Conservation (phyloP, 2,113 vertebrate species). For the Onychorhynchus coronatus region DNA sequence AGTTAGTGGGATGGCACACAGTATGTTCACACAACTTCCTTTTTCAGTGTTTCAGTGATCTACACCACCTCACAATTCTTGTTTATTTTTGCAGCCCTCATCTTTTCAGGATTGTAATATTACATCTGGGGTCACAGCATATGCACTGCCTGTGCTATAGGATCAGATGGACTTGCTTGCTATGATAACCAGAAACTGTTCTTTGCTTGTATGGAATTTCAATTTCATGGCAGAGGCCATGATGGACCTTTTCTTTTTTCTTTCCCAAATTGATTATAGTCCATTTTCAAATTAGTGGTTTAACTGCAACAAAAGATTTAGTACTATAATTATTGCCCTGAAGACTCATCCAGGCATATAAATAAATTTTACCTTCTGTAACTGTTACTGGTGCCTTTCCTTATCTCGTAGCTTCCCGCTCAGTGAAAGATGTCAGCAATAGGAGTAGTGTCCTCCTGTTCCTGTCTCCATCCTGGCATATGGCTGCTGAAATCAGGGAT, state of each 20-base stretch:
- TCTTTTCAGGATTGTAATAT: neutral
- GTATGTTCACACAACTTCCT: neutral
- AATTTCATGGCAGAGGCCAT: neutral
- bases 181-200: neutral
- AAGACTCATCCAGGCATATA: neutral
- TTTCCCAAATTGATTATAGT: neutral
- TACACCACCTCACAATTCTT: neutral
- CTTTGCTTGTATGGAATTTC: neutral
- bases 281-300: neutral
- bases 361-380: neutral
- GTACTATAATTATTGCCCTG: neutral
- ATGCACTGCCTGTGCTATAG: neutral
- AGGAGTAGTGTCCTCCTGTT: neutral
- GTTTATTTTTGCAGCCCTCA: neutral
- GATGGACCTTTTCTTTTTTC: neutral
- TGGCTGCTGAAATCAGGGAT: constrained; percentile 40
- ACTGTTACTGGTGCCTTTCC: neutral
- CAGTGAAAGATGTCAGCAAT: constrained; percentile 54
- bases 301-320: neutral
- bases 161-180: neutral
- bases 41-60: neutral
- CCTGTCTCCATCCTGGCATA: neutral
- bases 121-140: neutral
- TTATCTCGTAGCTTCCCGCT: constrained; percentile 25
- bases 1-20: neutral